Base-by-base conservation (phyloP, 2,888 invertebrate species). In the Brachynemurus nebulosus region DNA sequence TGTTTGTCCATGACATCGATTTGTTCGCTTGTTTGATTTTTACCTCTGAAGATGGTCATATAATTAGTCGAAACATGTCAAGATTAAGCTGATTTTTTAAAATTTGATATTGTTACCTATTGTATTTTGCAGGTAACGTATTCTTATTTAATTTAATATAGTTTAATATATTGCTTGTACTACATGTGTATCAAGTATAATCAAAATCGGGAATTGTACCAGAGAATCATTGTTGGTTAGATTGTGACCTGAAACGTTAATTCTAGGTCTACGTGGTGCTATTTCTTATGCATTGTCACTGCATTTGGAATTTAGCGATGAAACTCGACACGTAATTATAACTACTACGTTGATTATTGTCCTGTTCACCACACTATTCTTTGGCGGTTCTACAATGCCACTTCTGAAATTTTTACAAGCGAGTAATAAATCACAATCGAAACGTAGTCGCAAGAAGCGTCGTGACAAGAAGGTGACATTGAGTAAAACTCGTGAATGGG, bases 321-420 rank as follows among this genome's bases (percentile, higher is more conserved):
- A 96, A 67, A 95, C 91, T 1, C 76, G 95, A 5, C 90, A 92
- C 60, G 93, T 98, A 17, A 86, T 98, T 45, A 93, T 98, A 45
- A 97, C 98, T 1, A 93, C 95, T 0, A 98, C 97, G 0, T 73
- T 98, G n/a, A 93, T 96, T 51, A 92, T 97, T 52, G 95, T 98
- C 5, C 69, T 98, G 38, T 91, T 97, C 56, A 97, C 97, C 0
- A 93, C 96, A 1, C 68, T 98, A 30, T 75, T 93, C 58, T 80
- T 98, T 55, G 98, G 98, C 25, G 98, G 98, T 2, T 88, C 93
- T 7, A 97, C 98, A 1, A 91, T 97, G 90, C 97, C 98, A 0
- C 66, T 98, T 49, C 69, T 98, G 55, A 96, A 96, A 71, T 86
- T 89, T 59, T 71, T 93, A 53, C 80, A 90, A 64, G 83, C 86